Base-by-base conservation (phyloP, 2,797 vertebrate genomes). In the Sebastes hubbsi region DNA sequence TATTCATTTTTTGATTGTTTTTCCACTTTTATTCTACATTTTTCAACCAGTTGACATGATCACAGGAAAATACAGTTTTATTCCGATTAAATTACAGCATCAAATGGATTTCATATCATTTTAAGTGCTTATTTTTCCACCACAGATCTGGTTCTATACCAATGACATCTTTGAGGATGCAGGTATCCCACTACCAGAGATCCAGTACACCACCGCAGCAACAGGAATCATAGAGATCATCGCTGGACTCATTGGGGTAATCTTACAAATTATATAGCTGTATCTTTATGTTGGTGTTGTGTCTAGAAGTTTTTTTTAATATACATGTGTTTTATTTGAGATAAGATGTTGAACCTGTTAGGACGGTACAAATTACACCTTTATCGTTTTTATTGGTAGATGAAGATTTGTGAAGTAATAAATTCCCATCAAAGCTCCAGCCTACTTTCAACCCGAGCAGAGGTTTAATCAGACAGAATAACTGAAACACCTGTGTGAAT, bases 81-180 rank as follows among this genome's bases (percentile, higher is more conserved):
- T 25, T 42, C 14, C n/a, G 11, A 62, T 34, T 42, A 42, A 0
- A 0, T 0, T 22, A 14, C 32, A 46, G 24, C 63, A 46, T 46
- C 4, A 27, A 46, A 56, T 56, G 3, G 3, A 25, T 36, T 58
- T 24, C 12, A 16, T 3, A 7, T 65, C 2, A 63, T 24, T 71
- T 65, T 9, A 13, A 18, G 5, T 5, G 0, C 22, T 68, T 64
- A 1, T 60, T 67, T 82, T 22, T 63, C 13, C 22, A 11, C 66
- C 54, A 9, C 93, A 98, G 97, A 97, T 98, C 90, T 98, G 97
- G 97, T 98, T 98, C 94, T 98, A 98, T 68, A 98, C 97, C 76
- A 98, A 98, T 65, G 90, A 95, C 89, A 98, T 98, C 86, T 98
- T 98, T n/a, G 70, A 96, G 91, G 96, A 97, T 0, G 95, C 97